phyloP scores from a whole-genome alignment of 1,140 invertebrate species.

The Steinernema feltiae region DNA sequence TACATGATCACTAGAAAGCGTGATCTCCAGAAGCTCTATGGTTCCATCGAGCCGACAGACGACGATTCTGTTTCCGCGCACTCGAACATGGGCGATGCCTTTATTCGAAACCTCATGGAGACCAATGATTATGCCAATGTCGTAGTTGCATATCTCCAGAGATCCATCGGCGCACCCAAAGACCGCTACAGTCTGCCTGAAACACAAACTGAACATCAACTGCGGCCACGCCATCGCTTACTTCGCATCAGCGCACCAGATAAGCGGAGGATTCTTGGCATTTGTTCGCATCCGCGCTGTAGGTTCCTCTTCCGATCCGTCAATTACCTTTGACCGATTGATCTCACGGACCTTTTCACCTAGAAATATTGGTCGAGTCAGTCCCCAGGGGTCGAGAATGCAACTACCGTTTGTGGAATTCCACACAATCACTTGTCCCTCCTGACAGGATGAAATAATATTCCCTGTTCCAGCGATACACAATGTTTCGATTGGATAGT shows the following conservation, averaged over 20 bases:
- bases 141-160: slow-evolving; percentile 27
- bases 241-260: slow-evolving; percentile 25
- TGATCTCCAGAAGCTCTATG: slow-evolving; percentile 12
- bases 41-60: slow-evolving; percentile 19
- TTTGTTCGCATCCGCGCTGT: slow-evolving; percentile 9
- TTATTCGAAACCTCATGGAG: slow-evolving; percentile 19
- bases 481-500: slow-evolving; percentile 29
- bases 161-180: slow-evolving; percentile 33
- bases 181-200: slow-evolving; percentile 16
- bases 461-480: not conserved
- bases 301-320: slow-evolving; percentile 24
- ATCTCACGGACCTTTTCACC: slow-evolving; percentile 16
- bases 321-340: slow-evolving; percentile 16
- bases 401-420: slow-evolving; percentile 25
- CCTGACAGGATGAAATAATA: slow-evolving; percentile 31
- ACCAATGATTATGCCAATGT: slow-evolving; percentile 29
- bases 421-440: slow-evolving; percentile 29
- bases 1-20: not conserved
- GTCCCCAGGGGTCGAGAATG: too few relatives aligned
- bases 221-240: not conserved
- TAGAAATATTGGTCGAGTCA: not conserved
- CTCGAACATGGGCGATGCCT: slow-evolving; percentile 23
- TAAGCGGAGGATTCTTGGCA: slow-evolving; percentile 22
- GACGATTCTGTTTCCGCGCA: slow-evolving; percentile 15
- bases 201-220: slow-evolving; percentile 13